Percentiles rank a stretch among this genome's conserved stretches.
Conservation (phyloP, 2,113 vertebrate species). For the Notiomystis cincta region DNA sequence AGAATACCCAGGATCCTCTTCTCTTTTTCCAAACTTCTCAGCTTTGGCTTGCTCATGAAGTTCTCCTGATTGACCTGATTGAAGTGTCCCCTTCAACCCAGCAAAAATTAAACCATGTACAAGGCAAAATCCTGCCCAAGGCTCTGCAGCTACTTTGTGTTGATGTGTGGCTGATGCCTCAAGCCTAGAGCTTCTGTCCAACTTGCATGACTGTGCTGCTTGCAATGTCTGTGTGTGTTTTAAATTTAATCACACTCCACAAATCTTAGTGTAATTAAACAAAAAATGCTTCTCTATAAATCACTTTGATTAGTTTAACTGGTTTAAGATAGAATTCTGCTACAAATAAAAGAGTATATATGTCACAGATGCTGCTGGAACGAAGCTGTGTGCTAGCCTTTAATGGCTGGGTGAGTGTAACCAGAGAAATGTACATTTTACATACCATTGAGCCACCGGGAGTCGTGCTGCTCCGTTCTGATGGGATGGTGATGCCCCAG, state of each 20-base stretch:
- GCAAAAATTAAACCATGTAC: background rate
- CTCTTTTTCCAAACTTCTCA: background rate
- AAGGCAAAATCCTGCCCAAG: background rate
- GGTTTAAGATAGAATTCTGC: conserved; percentile 9
- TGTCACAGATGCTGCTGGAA: conserved; percentile 14
- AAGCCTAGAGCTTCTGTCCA: background rate
- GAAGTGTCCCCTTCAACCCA: background rate
- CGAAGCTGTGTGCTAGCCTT: background rate
- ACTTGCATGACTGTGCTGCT: background rate
- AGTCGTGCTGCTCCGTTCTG: conserved; percentile 96
- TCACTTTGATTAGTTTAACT: background rate
- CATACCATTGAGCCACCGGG: conserved; percentile 96
- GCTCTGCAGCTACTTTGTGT: background rate
- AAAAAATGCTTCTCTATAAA: conserved; percentile 15
- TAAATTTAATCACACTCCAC: conserved; percentile 27
- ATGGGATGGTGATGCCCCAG: conserved; percentile 95
- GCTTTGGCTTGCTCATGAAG: background rate
- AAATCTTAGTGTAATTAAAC: conserved; percentile 35
- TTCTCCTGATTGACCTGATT: background rate
- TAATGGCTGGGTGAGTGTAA: background rate
- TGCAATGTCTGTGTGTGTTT: background rate
- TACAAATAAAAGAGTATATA: background rate
- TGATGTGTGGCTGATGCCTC: background rate
- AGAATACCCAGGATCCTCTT: background rate
- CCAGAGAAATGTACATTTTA: background rate